Evolutionary conservation across 2,797 vertebrate species (phyloP).

Genomic region (Hypotaenidia philippensis): DNA sequence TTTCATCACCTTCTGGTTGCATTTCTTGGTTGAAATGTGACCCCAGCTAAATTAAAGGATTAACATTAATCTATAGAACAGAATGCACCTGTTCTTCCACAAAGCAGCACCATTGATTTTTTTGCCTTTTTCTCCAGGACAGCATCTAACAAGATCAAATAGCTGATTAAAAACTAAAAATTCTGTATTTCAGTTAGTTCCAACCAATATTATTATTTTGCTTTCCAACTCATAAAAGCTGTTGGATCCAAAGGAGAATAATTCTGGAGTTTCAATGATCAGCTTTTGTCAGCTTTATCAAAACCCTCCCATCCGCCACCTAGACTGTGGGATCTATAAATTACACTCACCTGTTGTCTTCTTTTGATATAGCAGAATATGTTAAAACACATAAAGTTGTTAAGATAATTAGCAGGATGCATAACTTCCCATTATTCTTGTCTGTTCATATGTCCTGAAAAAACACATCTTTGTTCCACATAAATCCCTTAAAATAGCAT

Average conservation of each 20-base stretch:
- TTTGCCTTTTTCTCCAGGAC: neutral
- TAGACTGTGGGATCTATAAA: neutral
- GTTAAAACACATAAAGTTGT: neutral
- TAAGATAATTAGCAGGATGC: neutral
- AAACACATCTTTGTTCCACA: neutral
- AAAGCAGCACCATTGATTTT: neutral
- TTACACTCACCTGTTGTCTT: neutral
- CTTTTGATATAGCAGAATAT: neutral
- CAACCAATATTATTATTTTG: neutral
- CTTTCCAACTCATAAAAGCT: neutral
- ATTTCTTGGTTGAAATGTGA: neutral
- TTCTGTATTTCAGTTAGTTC: neutral
- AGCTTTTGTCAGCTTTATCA: neutral
- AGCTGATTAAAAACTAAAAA: neutral
- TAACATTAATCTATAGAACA: neutral
- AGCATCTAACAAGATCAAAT: neutral
- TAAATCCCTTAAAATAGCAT: neutral
- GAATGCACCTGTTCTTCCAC: neutral
- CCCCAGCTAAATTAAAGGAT: neutral
- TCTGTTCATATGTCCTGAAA: neutral
- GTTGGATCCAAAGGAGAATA: neutral
- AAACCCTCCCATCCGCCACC: neutral
- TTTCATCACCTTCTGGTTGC: neutral
- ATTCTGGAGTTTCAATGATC: neutral
- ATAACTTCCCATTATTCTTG: neutral